A percentile compares a stretch with the other conserved stretches of the same genome.
Evolutionary conservation across 1,140 invertebrate species (phyloP).

Genomic region (Bradysia coprophila): DNA sequence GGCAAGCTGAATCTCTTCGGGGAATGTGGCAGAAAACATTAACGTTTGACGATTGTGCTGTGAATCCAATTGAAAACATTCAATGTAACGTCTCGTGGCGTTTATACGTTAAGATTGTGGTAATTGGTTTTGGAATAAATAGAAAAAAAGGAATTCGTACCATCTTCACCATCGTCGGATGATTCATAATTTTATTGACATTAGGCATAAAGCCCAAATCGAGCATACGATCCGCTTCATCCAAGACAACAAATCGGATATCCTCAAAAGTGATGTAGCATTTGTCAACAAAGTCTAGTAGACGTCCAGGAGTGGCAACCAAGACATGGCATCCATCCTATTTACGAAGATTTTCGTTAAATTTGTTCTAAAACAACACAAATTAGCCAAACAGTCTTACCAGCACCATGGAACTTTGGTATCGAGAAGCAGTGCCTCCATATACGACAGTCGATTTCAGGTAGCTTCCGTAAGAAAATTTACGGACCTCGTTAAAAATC

Average conservation of each 20-base stretch:
- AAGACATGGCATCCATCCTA: slow-evolving; percentile 71
- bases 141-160: too few species aligned
- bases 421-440: slow-evolving; percentile 61
- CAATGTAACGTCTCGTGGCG: too few species aligned
- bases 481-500: slow-evolving; percentile 69
- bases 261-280: slow-evolving; percentile 52
- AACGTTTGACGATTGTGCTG: slow-evolving; percentile 53
- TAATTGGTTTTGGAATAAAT: too few species aligned
- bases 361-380: too few species aligned
- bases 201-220: slow-evolving; percentile 75
- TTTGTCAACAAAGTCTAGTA: slow-evolving; percentile 68
- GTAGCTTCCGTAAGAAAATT: slow-evolving; percentile 60
- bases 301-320: slow-evolving; percentile 83
- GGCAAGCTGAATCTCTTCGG: slow-evolving; percentile 58
- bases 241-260: slow-evolving; percentile 68
- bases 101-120: too few species aligned
- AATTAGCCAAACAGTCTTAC: too few species aligned
- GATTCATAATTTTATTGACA: slow-evolving; percentile 55
- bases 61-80: too few species aligned
- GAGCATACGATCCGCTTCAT: slow-evolving; percentile 95
- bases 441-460: slow-evolving; percentile 59
- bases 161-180: slow-evolving; percentile 59
- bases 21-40: slow-evolving; percentile 91
- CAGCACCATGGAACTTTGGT: slow-evolving; percentile 46
- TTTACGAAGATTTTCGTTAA: too few species aligned